Evolutionary conservation across 1,140 invertebrate species (phyloP), one percentile per base, ranked within the genome.

Genomic region (Coptotermes formosanus): DNA sequence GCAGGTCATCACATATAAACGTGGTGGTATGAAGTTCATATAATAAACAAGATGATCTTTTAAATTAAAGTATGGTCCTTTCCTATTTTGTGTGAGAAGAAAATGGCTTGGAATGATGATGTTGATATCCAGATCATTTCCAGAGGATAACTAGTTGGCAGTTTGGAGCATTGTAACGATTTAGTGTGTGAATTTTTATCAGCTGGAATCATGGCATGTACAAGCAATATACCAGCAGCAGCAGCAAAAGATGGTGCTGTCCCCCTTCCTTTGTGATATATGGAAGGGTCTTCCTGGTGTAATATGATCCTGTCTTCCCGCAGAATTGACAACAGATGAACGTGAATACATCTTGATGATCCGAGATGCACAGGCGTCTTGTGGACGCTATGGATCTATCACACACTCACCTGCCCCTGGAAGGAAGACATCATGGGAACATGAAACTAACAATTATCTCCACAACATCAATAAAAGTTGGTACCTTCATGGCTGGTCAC

Each of bases 301-400:
- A 75, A 75, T 75, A 30, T 75, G 64, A 8, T 75, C 64, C 64
- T 75, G 64, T 75, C 64, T 75, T 75, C 64, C 52, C 64, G 64
- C 64, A 75, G 64, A 75, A 75, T n/a, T 75, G 64, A 75, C 25
- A 11, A 8, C 64, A 75, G 64, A 75, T 75, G 64, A 75, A 25
- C n/a, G 64, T 75, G 64, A 75, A 30, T 75, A 75, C 64, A 30
- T 7, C 59, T 8, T 6, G 9, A 30, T 75, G 64, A 25, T 75
- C 25, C n/a, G n/a, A n/a, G 64, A 30, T 30, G 64, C 64, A 2
- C 64, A 75, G n/a, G 8, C 64, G 11, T 75, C 64, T 3, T 25
- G 16, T 75, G 64, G 64, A 3, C 64, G 64, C 64, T 75, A 11
- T 30, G 64, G 30, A 75, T 75, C 64, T n/a, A 16, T 25, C 64